Base-by-base conservation (phyloP, 2,113 vertebrate species). In the Chaetorhynchus papuensis region DNA sequence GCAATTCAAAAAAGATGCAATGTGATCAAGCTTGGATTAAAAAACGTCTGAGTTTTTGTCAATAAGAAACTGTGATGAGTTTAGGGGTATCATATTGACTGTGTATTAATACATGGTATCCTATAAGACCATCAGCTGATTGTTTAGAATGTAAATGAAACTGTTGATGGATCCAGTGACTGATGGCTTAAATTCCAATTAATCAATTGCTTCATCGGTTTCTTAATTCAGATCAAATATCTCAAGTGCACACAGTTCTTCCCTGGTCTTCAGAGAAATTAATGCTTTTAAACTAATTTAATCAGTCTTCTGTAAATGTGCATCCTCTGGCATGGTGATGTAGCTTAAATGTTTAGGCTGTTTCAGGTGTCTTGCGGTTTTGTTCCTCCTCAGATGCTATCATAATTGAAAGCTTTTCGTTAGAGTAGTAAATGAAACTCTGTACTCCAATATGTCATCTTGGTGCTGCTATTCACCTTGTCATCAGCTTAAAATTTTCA, bases 151-250 rank as follows among this genome's bases (percentile, higher is more conserved):
- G 99, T 98, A 99, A 99, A 99, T 99, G 98, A 99, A 99, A 98
- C 98, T 98, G 98, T 96, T 98, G 98, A 99, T 99, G 98, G 98
- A 98, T 98, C 98, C 97, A 97, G 98, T 99, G 99, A 99, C 98
- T 98, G 98, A 99, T 99, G 98, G 99, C 98, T 99, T 99, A 98
- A 99, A 99, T 99, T 99, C 99, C 99, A 99, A 99, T 99, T 99
- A 99, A 99, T 99, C 99, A 99, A 98, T 99, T 98, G 98, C 98
- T 99, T 99, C 98, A 98, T 99, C 96, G 96, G 98, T 99, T 99
- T 98, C 98, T 98, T 99, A 98, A 99, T 99, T 99, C 98, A 99
- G 99, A 99, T 99, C 98, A 99, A 99, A 98, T 99, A 98, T 99
- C 99, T 99, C 98, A 98, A 99, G 98, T 98, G 98, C 98, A 98